A percentile compares a stretch with the other conserved stretches of the same genome.
Conservation (phyloP, 2,888 invertebrate genomes). For the Stratiomys singularior region DNA sequence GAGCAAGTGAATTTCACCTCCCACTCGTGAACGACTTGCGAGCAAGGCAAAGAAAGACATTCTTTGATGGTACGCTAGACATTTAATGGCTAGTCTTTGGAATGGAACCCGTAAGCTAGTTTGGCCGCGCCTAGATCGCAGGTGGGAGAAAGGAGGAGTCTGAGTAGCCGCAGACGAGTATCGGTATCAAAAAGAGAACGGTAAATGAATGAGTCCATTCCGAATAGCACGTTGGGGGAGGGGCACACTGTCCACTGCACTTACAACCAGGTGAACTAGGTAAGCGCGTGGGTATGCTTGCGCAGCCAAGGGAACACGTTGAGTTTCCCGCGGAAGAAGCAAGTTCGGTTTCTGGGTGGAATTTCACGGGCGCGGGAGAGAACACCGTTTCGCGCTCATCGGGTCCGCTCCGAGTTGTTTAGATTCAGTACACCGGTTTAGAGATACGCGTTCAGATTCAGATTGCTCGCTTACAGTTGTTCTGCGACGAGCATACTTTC, state of each 20-base stretch:
- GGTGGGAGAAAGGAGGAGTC: not conserved
- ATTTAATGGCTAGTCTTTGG: not conserved
- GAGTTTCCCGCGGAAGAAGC: not conserved
- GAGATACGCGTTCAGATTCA: slow-evolving; percentile 15
- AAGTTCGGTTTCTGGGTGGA: not conserved
- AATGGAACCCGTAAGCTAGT: not conserved
- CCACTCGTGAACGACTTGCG: too few species aligned
- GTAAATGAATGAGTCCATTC: not conserved
- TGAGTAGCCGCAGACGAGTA: too few species aligned
- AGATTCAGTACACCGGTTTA: slow-evolving; percentile 6
- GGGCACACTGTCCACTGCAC: not conserved
- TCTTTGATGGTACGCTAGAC: slow-evolving; percentile 16
- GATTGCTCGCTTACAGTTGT: slow-evolving; percentile 5
- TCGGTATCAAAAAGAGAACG: not conserved
- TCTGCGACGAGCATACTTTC: not conserved
- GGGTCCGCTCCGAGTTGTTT: not conserved
- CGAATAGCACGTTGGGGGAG: not conserved
- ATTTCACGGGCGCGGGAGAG: not conserved
- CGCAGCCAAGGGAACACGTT: not conserved
- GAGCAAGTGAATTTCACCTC: too few species aligned
- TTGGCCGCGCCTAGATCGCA: not conserved
- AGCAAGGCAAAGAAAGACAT: not conserved
- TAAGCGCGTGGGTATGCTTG: slow-evolving; percentile 6
- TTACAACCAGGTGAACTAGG: not conserved
- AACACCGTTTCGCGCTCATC: not conserved